Evolutionary conservation across 1,140 invertebrate genomes (phyloP).

Genomic region (Ctenoplectra terminalis): DNA sequence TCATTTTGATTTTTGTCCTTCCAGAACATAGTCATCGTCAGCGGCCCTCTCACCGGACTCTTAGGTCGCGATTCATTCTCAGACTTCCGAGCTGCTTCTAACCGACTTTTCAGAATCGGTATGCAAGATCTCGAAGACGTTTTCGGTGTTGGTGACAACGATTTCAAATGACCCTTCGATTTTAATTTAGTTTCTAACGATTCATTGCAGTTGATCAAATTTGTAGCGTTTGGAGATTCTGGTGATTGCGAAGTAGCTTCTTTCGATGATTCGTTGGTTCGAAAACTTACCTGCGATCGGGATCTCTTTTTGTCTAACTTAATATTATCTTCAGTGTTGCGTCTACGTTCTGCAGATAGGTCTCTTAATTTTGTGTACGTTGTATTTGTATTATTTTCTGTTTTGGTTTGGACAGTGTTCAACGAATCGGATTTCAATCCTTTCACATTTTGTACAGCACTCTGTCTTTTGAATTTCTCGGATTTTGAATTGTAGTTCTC

Average conservation of each 20-base stretch:
- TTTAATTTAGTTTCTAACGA: constrained; percentile 17
- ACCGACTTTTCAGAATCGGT: constrained; percentile 66
- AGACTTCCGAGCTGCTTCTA: constrained; percentile 45
- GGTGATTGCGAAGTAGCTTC: background rate
- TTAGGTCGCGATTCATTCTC: constrained; percentile 44
- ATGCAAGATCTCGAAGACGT: constrained; percentile 69
- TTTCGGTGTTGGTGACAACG: background rate
- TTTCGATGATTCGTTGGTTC: background rate
- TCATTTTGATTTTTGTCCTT: constrained; percentile 19
- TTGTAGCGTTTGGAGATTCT: background rate
- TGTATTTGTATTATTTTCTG: background rate
- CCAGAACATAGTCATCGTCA: constrained; percentile 59
- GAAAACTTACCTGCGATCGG: constrained; percentile 39
- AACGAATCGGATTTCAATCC: constrained; percentile 12
- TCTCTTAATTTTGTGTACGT: constrained; percentile 6
- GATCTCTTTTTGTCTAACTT: constrained; percentile 46
- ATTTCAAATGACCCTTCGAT: background rate
- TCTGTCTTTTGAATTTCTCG: background rate
- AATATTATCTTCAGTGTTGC: background rate
- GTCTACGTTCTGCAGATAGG: constrained; percentile 1
- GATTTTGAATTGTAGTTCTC: constrained; percentile 1
- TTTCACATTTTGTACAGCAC: background rate
- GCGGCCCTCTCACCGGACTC: constrained; percentile 57
- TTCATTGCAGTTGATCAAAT: background rate
- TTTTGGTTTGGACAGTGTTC: background rate